These are phyloP conservation scores for Calameuta idolon DNA, from an alignment of 2,888 invertebrate species.

Conservation along the genomic window DNA sequence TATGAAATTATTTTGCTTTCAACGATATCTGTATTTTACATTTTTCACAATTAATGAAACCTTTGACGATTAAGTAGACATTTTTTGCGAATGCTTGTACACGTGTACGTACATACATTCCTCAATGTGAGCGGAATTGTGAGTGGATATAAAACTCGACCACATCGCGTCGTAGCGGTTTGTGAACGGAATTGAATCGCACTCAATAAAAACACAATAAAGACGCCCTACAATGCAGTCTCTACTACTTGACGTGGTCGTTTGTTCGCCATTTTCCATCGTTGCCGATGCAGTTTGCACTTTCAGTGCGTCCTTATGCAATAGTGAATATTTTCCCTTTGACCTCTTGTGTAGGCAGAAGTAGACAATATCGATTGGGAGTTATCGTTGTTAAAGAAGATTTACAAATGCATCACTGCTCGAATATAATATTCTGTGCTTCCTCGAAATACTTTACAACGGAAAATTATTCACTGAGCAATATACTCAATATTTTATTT, in stretches of 20 bases:
- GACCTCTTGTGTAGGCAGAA: too few species aligned
- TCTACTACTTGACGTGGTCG: neutral
- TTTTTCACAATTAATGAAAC: neutral
- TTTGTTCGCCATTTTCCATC: neutral
- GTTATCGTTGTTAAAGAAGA: too few species aligned
- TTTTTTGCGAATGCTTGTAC: neutral
- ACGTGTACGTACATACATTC: neutral
- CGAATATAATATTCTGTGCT: too few species aligned
- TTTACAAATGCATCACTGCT: too few species aligned
- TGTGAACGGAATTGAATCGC: constrained; percentile 5
- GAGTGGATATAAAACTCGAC: neutral
- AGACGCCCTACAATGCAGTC: constrained; percentile 2
- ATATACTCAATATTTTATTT: too few species aligned
- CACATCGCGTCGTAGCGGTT: neutral
- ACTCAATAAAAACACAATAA: constrained; percentile 7
- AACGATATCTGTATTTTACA: neutral
- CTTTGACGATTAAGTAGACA: neutral
- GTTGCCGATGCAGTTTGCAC: neutral
- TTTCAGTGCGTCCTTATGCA: too few species aligned
- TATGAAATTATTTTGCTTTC: neutral
- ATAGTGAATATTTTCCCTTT: too few species aligned
- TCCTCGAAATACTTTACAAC: too few species aligned
- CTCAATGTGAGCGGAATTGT: neutral
- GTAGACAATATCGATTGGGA: too few species aligned
- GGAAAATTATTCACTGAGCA: too few species aligned